These are phyloP conservation scores for Spheniscus humboldti DNA, from an alignment of 2,797 vertebrate genomes.

Conservation along the genomic window DNA sequence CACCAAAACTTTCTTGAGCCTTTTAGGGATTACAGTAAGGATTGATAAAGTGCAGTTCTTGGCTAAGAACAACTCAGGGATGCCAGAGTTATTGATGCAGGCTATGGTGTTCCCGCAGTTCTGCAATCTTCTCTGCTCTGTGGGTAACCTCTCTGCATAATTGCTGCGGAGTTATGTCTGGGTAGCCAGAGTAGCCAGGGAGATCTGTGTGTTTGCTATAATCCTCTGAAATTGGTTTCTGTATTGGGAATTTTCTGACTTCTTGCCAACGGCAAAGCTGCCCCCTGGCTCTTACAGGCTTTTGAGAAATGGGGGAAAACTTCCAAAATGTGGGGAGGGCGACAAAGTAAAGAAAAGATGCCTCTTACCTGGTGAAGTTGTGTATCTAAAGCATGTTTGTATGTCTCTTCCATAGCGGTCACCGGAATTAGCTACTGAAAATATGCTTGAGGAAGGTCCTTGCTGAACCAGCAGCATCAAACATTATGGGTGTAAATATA, in stretches of 20 bases:
- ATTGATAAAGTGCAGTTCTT: neutral
- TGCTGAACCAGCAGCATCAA: neutral
- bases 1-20: neutral
- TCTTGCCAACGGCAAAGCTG: neutral
- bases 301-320: neutral
- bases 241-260: neutral
- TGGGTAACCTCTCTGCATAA: neutral
- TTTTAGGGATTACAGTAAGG: neutral
- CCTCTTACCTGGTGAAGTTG: neutral
- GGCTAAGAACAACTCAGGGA: neutral
- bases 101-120: neutral
- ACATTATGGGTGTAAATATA: fast-evolving
- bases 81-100: neutral
- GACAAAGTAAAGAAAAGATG: neutral
- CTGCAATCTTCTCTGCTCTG: neutral
- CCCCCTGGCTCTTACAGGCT: neutral
- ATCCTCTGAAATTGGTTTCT: neutral
- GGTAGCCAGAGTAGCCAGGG: neutral
- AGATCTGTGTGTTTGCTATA: neutral
- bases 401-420: neutral
- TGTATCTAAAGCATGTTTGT: neutral
- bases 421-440: neutral
- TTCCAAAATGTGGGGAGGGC: neutral
- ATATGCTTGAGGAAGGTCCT: neutral
- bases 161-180: neutral